These are phyloP conservation scores for Trichogramma dendrolimi DNA, from an alignment of 2,888 invertebrate species.

Conservation along the genomic window DNA sequence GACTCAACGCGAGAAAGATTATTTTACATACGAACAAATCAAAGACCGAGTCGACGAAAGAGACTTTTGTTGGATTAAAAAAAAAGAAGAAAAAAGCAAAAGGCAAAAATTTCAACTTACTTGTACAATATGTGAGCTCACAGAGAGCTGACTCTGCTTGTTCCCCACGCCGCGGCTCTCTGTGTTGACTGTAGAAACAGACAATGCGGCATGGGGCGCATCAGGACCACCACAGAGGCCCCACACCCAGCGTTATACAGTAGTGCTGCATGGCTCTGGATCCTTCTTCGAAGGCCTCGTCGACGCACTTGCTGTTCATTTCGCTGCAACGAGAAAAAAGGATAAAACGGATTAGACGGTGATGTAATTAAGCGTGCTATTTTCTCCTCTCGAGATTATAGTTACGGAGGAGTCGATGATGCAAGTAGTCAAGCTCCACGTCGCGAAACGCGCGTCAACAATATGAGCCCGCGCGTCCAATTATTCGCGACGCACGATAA, in stretches of 20 bases:
- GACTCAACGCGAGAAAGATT: no score
- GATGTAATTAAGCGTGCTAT: no score
- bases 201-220: slow-evolving; percentile 87
- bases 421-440: neutral
- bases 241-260: slow-evolving; percentile 86
- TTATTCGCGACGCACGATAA: neutral
- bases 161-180: slow-evolving; percentile 71
- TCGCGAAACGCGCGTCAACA: neutral
- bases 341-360: neutral
- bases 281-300: slow-evolving; percentile 46
- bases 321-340: slow-evolving; percentile 38
- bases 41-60: no score
- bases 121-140: slow-evolving; percentile 55
- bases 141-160: slow-evolving; percentile 65
- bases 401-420: neutral
- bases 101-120: slow-evolving; percentile 37
- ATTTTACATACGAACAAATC: no score
- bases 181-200: slow-evolving; percentile 58
- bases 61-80: no score
- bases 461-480: neutral
- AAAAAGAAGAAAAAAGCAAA: neutral
- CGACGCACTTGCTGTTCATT: slow-evolving; percentile 46
- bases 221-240: slow-evolving; percentile 99
- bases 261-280: slow-evolving; percentile 51
- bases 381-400: neutral